Evolutionary conservation across 2,113 vertebrate species (phyloP).

Genomic region (Globicephala melas): DNA sequence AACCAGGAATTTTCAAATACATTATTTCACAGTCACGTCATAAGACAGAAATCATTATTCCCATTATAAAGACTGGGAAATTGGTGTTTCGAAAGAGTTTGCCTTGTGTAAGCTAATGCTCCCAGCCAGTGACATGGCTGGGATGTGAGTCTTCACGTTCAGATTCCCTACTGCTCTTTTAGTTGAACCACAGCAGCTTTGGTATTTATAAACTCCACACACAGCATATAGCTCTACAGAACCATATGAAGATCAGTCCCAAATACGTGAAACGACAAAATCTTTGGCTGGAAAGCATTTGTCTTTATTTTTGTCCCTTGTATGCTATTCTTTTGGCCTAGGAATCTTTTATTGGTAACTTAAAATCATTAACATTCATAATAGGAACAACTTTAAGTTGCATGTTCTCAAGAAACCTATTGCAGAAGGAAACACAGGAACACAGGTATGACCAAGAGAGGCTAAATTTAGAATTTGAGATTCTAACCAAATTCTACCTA

Average conservation of each 20-base stretch:
- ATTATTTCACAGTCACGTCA: neutral
- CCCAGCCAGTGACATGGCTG: neutral
- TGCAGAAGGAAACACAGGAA: neutral
- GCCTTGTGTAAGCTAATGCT: neutral
- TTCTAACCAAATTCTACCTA: neutral
- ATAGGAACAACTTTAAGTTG: neutral
- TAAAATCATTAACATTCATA: neutral
- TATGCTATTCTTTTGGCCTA: neutral
- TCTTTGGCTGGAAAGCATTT: neutral
- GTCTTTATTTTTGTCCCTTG: neutral
- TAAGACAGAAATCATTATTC: neutral
- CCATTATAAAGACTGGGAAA: neutral
- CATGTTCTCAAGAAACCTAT: neutral
- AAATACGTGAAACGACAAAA: neutral
- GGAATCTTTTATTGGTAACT: neutral
- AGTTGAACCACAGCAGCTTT: neutral
- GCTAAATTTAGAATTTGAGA: neutral
- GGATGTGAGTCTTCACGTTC: neutral
- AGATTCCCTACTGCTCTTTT: neutral
- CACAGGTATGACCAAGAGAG: neutral
- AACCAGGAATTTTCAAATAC: conserved; percentile 1
- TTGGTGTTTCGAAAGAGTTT: neutral
- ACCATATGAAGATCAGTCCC: neutral
- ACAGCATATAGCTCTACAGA: neutral
- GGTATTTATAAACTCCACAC: conserved; percentile 6